These are phyloP conservation scores for Mycetomoellerius zeteki DNA, from an alignment of 1,140 invertebrate genomes.

Conservation along the genomic window DNA sequence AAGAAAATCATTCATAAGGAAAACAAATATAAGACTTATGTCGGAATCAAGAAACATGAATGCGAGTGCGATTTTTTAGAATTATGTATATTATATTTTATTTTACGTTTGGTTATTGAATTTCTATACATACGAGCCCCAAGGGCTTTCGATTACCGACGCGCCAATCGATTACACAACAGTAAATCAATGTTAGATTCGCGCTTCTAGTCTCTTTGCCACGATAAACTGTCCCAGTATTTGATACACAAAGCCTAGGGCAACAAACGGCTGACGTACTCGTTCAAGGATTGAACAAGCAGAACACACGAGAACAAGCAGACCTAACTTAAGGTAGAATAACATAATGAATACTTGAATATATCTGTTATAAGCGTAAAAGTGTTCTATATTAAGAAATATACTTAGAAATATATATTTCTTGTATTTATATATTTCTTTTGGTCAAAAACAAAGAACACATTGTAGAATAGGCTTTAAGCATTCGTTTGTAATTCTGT, in stretches of 20 bases:
- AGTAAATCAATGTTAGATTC: constrained; percentile 39
- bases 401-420: background rate
- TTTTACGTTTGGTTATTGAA: too few relatives aligned
- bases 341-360: constrained; percentile 15
- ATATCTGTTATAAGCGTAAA: background rate
- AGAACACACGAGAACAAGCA: background rate
- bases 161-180: background rate
- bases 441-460: too few relatives aligned
- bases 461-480: too few relatives aligned
- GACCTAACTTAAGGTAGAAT: background rate
- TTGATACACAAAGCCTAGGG: constrained; percentile 42
- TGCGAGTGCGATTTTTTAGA: background rate
- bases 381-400: background rate
- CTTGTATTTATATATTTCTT: too few relatives aligned
- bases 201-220: constrained; percentile 30
- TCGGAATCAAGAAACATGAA: background rate
- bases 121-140: background rate
- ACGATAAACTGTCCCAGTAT: background rate
- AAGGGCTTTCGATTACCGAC: background rate
- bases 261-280: background rate
- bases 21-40: background rate
- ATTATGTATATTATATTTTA: background rate
- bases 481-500: too few relatives aligned
- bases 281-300: background rate
- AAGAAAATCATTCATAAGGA: background rate